Conservation (phyloP, 2,113 vertebrate genomes). For the Pterocles gutturalis region DNA sequence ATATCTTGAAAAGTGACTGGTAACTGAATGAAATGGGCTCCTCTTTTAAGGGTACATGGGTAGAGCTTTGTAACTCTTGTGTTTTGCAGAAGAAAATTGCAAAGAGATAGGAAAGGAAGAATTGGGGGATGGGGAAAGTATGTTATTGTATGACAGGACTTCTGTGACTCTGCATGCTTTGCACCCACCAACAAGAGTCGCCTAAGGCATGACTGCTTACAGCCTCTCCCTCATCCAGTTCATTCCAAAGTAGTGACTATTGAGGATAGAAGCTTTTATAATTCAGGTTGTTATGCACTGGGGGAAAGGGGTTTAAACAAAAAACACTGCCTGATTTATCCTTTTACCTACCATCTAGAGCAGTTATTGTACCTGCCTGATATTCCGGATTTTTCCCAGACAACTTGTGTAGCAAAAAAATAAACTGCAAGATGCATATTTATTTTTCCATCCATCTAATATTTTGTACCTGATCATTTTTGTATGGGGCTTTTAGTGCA, state of each 20-base stretch:
- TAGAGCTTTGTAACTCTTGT: background rate
- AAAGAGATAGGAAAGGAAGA: background rate
- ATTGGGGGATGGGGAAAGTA: accelerated
- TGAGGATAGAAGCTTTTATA: background rate
- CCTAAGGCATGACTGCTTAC: background rate
- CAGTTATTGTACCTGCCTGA: background rate
- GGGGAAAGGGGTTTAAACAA: background rate
- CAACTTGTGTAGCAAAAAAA: background rate
- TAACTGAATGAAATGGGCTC: background rate
- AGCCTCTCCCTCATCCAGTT: background rate
- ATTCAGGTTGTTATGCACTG: background rate
- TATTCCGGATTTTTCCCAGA: background rate
- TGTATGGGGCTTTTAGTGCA: background rate
- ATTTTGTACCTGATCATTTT: background rate
- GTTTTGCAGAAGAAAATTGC: background rate
- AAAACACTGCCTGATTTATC: background rate
- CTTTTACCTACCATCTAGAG: background rate
- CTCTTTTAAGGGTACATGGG: background rate
- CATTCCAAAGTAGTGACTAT: background rate
- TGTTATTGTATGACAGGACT: background rate
- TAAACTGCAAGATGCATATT: background rate
- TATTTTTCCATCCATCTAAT: background rate
- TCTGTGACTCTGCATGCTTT: background rate
- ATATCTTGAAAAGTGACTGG: background rate
- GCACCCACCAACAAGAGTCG: background rate